Conservation (phyloP, 2,888 invertebrate species). For the Vesta saturnalis region DNA sequence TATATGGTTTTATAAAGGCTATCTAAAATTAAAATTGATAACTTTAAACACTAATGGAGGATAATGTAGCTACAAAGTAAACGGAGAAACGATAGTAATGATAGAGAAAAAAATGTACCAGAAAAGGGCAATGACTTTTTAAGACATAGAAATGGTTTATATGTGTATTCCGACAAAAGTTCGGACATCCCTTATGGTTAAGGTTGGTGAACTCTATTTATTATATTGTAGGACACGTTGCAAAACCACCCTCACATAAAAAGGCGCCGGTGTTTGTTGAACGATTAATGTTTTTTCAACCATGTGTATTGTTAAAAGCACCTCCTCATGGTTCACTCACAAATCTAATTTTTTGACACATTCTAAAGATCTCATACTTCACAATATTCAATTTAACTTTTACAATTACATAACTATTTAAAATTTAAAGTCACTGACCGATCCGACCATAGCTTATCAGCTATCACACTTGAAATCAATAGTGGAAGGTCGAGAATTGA, state of each 20-base stretch:
- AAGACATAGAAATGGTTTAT: background rate
- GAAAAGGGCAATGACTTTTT: conserved; percentile 22
- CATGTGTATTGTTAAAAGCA: conserved; percentile 1
- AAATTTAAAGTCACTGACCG: conserved; percentile 27
- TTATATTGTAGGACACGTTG: conserved; percentile 3
- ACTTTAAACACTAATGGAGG: background rate
- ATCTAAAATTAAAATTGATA: conserved; percentile 1
- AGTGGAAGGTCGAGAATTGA: conserved; percentile 30
- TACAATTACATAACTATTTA: conserved; percentile 12
- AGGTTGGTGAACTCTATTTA: conserved; percentile 19
- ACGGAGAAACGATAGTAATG: background rate
- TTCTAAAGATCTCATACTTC: no score
- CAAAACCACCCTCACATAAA: conserved; percentile 9
- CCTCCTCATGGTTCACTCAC: conserved; percentile 1
- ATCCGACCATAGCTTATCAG: conserved; percentile 7
- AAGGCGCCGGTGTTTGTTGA: conserved; percentile 4
- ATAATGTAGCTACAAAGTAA: background rate
- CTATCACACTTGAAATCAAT: conserved; percentile 24
- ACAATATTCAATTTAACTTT: no score
- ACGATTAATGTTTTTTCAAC: background rate
- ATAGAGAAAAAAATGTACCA: background rate
- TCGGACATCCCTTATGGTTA: background rate
- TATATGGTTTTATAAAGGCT: conserved; percentile 8
- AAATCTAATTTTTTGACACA: background rate
- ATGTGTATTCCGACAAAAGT: background rate